phyloP scores from a whole-genome alignment of 2,888 invertebrate species.

The Lycia hirtaria region DNA sequence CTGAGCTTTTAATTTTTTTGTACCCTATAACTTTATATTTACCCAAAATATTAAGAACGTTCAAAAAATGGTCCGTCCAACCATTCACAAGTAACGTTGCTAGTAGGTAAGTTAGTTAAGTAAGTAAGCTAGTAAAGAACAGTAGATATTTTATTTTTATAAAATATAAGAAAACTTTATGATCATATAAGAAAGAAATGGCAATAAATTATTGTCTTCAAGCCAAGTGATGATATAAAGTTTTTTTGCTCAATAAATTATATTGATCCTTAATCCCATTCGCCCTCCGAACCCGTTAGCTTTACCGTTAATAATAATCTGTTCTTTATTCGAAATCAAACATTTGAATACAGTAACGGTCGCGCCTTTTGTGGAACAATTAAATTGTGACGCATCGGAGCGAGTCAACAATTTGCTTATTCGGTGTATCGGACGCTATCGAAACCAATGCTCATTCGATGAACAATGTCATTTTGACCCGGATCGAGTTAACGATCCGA shows the following conservation, averaged over 20 bases:
- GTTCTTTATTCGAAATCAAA: constrained; percentile 60
- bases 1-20: too few species aligned
- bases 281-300: constrained; percentile 77
- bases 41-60: too few species aligned
- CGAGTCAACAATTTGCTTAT: constrained; percentile 51
- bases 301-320: constrained; percentile 81
- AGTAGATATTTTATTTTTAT: too few species aligned
- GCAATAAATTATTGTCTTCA: not conserved
- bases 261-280: constrained; percentile 51
- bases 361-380: constrained; percentile 69
- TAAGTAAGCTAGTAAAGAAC: too few species aligned
- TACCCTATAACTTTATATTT: too few species aligned
- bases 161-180: too few species aligned
- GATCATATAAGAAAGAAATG: not conserved
- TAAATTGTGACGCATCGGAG: constrained; percentile 74
- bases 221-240: constrained; percentile 15
- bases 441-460: constrained; percentile 29
- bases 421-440: constrained; percentile 52
- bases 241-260: constrained; percentile 38
- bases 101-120: too few species aligned
- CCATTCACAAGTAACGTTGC: too few species aligned
- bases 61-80: too few species aligned
- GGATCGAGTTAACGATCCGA: constrained; percentile 23
- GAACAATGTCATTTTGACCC: constrained; percentile 32
- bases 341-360: constrained; percentile 72